A percentile compares a stretch with the other conserved stretches of the same genome.
phyloP scores from a whole-genome alignment of 2,888 invertebrate species.

The Megastigmus dorsalis region DNA sequence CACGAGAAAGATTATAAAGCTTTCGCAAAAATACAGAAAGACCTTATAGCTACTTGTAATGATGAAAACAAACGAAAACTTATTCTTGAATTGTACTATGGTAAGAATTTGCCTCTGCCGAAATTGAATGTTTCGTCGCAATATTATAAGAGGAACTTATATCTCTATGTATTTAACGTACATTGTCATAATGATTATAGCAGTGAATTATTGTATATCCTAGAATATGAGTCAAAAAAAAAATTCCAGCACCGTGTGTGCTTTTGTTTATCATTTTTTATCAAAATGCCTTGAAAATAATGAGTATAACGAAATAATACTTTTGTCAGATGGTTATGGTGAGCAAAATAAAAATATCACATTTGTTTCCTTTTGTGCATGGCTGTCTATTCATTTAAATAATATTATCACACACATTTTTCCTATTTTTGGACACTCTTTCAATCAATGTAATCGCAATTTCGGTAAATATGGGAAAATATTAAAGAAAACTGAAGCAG shows the following conservation, averaged over 20 bases:
- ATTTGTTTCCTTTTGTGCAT: constrained; percentile 30
- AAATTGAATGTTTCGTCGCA: constrained; percentile 34
- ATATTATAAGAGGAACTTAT: constrained; percentile 36
- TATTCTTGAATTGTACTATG: constrained; percentile 44
- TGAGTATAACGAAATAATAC: constrained; percentile 20
- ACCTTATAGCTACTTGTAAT: background rate
- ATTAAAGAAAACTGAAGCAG: constrained; percentile 8
- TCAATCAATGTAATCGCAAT: constrained; percentile 45
- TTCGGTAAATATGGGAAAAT: constrained; percentile 43
- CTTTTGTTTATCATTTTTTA: constrained; percentile 41
- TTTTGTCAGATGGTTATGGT: constrained; percentile 48
- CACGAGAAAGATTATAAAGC: constrained; percentile 25
- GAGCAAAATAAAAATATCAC: constrained; percentile 49
- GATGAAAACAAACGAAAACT: background rate
- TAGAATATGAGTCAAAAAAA: constrained; percentile 38
- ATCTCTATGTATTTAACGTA: constrained; percentile 16
- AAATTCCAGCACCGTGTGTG: constrained; percentile 37
- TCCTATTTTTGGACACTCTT: constrained; percentile 48
- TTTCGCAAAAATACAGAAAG: constrained; percentile 9
- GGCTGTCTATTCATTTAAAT: constrained; percentile 20
- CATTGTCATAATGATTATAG: constrained; percentile 31
- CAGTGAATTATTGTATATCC: constrained; percentile 32
- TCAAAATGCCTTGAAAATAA: background rate
- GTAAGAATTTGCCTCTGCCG: too few relatives aligned
- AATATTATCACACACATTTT: constrained; percentile 45